Percentiles rank a stretch among this genome's conserved stretches.
phyloP scores from a whole-genome alignment of 2,888 invertebrate genomes.

The Hyposoter dolosus region DNA sequence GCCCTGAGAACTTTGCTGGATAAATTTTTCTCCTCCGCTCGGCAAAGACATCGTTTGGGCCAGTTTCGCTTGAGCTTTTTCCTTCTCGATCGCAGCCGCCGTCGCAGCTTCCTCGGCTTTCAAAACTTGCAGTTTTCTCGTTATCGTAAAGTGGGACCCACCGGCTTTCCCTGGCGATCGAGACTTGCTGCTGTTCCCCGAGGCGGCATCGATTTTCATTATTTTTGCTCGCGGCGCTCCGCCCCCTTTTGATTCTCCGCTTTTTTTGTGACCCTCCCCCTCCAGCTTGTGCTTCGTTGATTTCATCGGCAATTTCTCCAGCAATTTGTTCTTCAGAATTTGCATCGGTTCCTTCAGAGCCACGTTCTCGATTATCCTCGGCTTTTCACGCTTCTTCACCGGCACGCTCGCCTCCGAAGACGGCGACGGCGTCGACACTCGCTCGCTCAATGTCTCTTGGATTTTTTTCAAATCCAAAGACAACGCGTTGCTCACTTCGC shows the following conservation, averaged over 20 bases:
- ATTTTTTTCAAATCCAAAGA: conserved; percentile 74
- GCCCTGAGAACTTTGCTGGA: conserved; percentile 80
- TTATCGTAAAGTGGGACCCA: conserved; percentile 70
- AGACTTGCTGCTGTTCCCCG: conserved; percentile 74
- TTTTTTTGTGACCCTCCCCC: conserved; percentile 71
- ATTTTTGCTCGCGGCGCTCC: conserved; percentile 75
- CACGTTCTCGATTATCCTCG: conserved; percentile 83
- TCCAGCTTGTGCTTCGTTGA: conserved; percentile 81
- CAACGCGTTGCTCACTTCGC: conserved; percentile 68
- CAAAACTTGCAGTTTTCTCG: conserved; percentile 77
- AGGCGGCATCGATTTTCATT: conserved; percentile 78
- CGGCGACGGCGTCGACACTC: conserved; percentile 73
- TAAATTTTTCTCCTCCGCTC: conserved; percentile 75
- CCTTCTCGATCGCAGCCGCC: conserved; percentile 62
- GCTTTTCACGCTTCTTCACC: conserved; percentile 83
- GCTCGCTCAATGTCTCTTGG: conserved; percentile 73
- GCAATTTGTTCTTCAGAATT: conserved; percentile 80
- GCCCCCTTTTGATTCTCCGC: conserved; percentile 68
- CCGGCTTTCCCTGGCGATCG: conserved; percentile 70
- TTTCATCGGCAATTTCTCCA: conserved; percentile 78
- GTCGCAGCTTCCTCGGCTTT: conserved; percentile 77
- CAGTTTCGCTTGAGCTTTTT: conserved; percentile 46
- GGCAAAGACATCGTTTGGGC: conserved; percentile 67
- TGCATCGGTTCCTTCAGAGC: conserved; percentile 82
- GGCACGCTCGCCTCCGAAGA: conserved; percentile 76